Conservation (phyloP, 2,113 vertebrate species). For the Papio anubis region DNA sequence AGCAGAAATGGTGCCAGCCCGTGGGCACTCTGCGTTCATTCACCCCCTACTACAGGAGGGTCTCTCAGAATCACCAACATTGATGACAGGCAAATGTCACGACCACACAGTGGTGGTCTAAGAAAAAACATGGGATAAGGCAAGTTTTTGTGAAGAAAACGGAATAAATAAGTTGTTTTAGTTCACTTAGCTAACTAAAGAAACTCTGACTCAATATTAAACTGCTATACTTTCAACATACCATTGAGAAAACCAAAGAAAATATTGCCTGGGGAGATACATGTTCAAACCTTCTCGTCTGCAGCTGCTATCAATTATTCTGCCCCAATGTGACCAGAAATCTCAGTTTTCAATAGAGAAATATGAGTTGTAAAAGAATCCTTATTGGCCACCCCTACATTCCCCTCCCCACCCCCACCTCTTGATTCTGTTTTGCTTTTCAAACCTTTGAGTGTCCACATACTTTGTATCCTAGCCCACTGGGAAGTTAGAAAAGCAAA, state of each 20-base stretch:
- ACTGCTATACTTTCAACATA: slow-evolving; percentile 26
- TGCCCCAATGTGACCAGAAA: slow-evolving; percentile 76
- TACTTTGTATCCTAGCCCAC: slow-evolving; percentile 45
- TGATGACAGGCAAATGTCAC: neutral
- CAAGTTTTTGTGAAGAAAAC: neutral
- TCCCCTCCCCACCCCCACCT: slow-evolving; percentile 34
- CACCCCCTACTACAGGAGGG: too few relatives aligned
- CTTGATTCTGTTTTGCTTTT: slow-evolving; percentile 68
- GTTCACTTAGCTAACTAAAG: slow-evolving; percentile 4
- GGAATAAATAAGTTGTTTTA: neutral
- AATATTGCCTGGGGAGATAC: slow-evolving; percentile 77
- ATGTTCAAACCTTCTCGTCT: slow-evolving; percentile 77
- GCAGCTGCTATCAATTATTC: slow-evolving; percentile 83
- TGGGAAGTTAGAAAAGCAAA: slow-evolving; percentile 76
- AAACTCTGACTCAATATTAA: slow-evolving; percentile 13
- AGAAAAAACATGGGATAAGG: neutral
- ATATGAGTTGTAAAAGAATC: slow-evolving; percentile 75
- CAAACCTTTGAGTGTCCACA: slow-evolving; percentile 64
- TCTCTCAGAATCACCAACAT: neutral
- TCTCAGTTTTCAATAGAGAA: slow-evolving; percentile 73
- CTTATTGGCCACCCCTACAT: slow-evolving; percentile 46
- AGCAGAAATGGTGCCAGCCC: neutral
- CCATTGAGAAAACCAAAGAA: slow-evolving; percentile 68
- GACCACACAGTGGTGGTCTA: neutral
- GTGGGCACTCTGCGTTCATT: neutral